Conservation (phyloP, 2,113 vertebrate species). For the Oncorhynchus clarkii region DNA sequence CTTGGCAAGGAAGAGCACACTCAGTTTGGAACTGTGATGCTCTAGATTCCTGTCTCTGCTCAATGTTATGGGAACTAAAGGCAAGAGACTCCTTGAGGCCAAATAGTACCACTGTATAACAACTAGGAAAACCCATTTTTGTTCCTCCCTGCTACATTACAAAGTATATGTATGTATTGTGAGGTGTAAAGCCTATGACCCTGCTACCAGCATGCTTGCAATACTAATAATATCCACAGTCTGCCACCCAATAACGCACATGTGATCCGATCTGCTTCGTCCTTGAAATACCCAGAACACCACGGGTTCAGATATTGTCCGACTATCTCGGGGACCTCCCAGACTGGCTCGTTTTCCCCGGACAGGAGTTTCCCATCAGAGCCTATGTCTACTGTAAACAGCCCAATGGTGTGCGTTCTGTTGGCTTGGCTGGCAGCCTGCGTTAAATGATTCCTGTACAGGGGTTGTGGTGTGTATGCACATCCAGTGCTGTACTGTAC, state of each 20-base stretch:
- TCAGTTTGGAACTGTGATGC: slow-evolving; percentile 21
- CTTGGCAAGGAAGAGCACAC: slow-evolving; percentile 37
- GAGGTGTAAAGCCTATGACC: slow-evolving; percentile 3
- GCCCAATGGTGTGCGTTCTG: slow-evolving; percentile 14
- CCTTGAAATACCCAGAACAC: slow-evolving; percentile 57
- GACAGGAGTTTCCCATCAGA: slow-evolving; percentile 6
- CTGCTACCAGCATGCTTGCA: slow-evolving; percentile 24
- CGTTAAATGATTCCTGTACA: not conserved
- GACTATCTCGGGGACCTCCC: slow-evolving; percentile 19
- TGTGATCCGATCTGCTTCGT: slow-evolving; percentile 32
- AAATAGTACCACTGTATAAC: not conserved
- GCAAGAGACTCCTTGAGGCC: slow-evolving; percentile 35
- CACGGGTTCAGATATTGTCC: slow-evolving; percentile 44
- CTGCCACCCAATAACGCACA: slow-evolving; percentile 16
- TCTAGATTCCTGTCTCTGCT: slow-evolving; percentile 40
- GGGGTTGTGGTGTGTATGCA: not conserved
- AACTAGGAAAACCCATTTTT: not conserved
- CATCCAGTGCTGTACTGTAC: not conserved
- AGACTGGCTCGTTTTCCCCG: not conserved
- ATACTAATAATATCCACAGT: not conserved
- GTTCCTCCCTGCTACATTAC: not conserved
- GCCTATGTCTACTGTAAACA: slow-evolving; percentile 42
- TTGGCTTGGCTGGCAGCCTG: slow-evolving; percentile 34
- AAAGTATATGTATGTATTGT: not conserved
- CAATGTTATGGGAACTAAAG: slow-evolving; percentile 40